Conservation (phyloP, 2,888 invertebrate species). For the Apomyelois bistriatella region DNA sequence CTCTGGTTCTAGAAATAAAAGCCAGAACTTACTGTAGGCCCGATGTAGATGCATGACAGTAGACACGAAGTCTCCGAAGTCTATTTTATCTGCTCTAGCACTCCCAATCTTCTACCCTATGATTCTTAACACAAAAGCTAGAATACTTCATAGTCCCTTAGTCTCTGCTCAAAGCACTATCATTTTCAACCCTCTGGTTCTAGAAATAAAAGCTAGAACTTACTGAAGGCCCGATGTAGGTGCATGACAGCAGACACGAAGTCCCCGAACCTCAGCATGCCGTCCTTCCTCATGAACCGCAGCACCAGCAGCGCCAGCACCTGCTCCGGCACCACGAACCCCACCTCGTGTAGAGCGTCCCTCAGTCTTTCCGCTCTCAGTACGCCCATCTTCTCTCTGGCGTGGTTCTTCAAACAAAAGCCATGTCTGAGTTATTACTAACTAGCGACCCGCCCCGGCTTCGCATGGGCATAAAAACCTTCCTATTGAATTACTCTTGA, state of each 20-base stretch:
- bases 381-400: slow-evolving; percentile 94
- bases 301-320: slow-evolving; percentile 90
- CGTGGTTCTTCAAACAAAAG: slow-evolving; percentile 81
- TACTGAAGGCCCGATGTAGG: slow-evolving; percentile 93
- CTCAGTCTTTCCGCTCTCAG: slow-evolving; percentile 90
- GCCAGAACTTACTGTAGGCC: slow-evolving; percentile 86
- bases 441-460: too few relatives aligned
- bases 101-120: too few relatives aligned
- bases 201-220: slow-evolving; percentile 37
- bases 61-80: slow-evolving; percentile 94
- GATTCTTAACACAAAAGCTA: too few relatives aligned
- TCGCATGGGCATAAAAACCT: too few relatives aligned
- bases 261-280: slow-evolving; percentile 93
- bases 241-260: slow-evolving; percentile 94
- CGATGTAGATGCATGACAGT: slow-evolving; percentile 93
- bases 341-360: slow-evolving; percentile 92
- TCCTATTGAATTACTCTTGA: too few relatives aligned
- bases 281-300: slow-evolving; percentile 95
- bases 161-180: too few relatives aligned
- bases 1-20: not conserved
- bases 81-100: too few relatives aligned
- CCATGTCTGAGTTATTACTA: too few relatives aligned
- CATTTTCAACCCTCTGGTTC: too few relatives aligned
- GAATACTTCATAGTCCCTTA: too few relatives aligned
- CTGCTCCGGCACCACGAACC: slow-evolving; percentile 92